Conservation (phyloP, 2,797 vertebrate genomes). For the Molossus molossus region DNA sequence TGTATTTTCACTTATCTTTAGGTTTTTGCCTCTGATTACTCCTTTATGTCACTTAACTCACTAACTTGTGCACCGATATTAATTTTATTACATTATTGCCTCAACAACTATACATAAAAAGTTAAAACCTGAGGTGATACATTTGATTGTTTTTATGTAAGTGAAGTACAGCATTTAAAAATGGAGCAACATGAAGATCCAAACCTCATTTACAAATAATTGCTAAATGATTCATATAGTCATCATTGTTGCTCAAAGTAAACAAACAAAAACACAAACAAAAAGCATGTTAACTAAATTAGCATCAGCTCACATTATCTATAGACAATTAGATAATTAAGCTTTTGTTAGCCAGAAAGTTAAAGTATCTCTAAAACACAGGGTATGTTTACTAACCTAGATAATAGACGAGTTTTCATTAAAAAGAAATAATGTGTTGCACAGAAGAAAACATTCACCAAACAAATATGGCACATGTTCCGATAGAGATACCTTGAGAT, state of each 20-base stretch:
- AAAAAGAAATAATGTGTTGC: conserved; percentile 74
- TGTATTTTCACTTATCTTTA: neutral
- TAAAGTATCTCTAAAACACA: conserved; percentile 16
- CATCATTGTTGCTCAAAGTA: neutral
- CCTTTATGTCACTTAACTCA: neutral
- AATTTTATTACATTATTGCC: neutral
- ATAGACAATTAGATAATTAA: neutral
- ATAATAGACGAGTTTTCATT: conserved; percentile 81
- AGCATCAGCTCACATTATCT: neutral
- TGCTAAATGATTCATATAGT: neutral
- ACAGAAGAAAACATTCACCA: conserved; percentile 80
- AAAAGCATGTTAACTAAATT: neutral
- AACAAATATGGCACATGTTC: conserved; percentile 75
- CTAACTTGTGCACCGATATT: neutral
- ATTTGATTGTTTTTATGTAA: neutral
- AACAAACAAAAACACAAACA: neutral
- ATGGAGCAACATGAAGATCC: neutral
- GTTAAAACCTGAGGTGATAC: neutral
- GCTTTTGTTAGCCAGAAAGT: neutral
- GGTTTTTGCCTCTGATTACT: neutral
- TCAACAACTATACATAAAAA: neutral
- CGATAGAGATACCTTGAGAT: conserved; percentile 66
- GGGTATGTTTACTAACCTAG: neutral
- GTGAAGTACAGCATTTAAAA: neutral
- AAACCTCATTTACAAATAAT: neutral